Conservation (phyloP, 2,113 vertebrate species). For the Mesembrinibis cayennensis region DNA sequence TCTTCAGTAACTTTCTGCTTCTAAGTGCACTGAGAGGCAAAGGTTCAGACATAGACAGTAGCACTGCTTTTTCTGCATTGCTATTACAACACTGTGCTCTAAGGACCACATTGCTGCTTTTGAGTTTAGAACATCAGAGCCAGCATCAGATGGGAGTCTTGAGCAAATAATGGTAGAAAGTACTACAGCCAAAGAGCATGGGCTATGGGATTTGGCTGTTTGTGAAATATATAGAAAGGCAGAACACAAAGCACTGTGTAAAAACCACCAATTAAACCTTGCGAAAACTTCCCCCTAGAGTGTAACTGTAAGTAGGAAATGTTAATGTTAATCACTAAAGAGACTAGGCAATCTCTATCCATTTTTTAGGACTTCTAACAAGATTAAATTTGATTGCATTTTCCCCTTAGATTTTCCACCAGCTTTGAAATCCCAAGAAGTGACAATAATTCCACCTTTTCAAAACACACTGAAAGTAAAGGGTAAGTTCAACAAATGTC, state of each 20-base stretch:
- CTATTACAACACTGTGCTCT: neutral
- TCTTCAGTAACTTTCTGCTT: neutral
- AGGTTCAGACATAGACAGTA: neutral
- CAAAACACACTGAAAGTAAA: constrained; percentile 39
- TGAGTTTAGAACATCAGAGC: neutral
- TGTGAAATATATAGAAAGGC: neutral
- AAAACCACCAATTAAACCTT: neutral
- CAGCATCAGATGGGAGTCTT: neutral
- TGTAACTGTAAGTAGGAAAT: neutral
- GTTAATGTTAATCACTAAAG: neutral
- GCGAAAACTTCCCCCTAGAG: neutral
- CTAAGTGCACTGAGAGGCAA: neutral
- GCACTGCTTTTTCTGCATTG: neutral
- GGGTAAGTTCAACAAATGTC: constrained; percentile 53
- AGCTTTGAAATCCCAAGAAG: neutral
- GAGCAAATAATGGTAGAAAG: neutral
- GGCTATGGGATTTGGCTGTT: neutral
- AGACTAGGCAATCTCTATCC: neutral
- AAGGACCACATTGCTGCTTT: neutral
- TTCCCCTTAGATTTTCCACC: neutral
- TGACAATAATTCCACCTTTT: constrained; percentile 46
- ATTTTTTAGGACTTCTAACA: neutral
- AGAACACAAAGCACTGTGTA: neutral
- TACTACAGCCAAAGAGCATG: neutral
- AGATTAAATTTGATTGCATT: neutral